Evolutionary conservation across 2,113 vertebrate genomes (phyloP), one percentile per base, ranked within the genome.

Genomic region (Athene noctua): DNA sequence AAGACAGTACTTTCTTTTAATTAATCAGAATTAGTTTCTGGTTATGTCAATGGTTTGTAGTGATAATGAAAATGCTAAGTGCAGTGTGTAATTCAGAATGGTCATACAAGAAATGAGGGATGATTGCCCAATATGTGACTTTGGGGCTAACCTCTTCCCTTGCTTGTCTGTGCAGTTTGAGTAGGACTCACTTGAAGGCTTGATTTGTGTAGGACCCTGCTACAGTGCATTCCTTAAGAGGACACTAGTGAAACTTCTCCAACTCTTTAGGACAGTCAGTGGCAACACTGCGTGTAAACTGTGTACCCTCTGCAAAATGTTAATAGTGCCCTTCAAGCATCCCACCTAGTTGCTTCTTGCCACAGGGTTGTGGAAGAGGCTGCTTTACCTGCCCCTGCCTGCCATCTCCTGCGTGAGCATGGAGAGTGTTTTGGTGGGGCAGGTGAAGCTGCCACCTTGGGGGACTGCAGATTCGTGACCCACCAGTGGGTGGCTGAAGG

Each of bases 321-420:
- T 77, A 55, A 26, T 19, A 16, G 9, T 2, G 4, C 27, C 36
- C 19, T 38, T 78, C 18, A 72, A 68, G 40, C 40, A 38, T 61
- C 38, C 25, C 1, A 0, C 18, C 42, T 55, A 25, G 25, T 26
- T 51, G 9, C 16, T 51, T 18, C 58, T 95, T 89, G 47, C 30
- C 4, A 8, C 2, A 1, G 18, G 46, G 40, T 32, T 65, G 57
- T 70, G 49, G n/a, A 61, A 79, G 44, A 61, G 71, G 22, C 55
- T 70, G 25, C 32, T 89, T 82, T 40, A 52, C 38, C 19, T 6
- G 3, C 13, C 70, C 11, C 36, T 67, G 47, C 57, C 30, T 51
- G 18, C 3, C 0, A 6, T 40, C 44, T 62, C 34, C 20, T 0
- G 0, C 0, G 0, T 58, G 51, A 61, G 36, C 20, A 5, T 1